These are phyloP conservation scores for Pangasius sanitwongsei DNA, from an alignment of 2,797 vertebrate species.

Conservation along the genomic window DNA sequence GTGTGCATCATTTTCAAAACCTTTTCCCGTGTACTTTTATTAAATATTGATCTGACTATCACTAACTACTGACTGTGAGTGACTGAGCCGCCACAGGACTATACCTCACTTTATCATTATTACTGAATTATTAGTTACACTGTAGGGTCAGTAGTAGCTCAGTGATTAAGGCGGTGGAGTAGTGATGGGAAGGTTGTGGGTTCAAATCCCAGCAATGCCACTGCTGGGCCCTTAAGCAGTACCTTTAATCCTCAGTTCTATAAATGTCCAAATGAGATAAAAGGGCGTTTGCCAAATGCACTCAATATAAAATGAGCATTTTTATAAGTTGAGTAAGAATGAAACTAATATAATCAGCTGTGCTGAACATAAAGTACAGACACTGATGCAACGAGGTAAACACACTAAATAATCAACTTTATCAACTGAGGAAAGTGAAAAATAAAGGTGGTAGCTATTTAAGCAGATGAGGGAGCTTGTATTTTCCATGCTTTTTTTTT, in stretches of 20 bases:
- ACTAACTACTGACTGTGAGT: conserved; percentile 54
- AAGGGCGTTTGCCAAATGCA: no score
- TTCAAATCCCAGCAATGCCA: no score
- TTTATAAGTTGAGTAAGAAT: neutral
- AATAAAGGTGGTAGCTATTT: neutral
- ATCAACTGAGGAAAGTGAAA: neutral
- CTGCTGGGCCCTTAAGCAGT: no score
- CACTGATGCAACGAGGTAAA: neutral
- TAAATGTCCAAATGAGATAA: no score
- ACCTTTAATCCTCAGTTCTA: no score
- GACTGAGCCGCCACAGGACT: conserved; percentile 55
- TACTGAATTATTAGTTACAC: no score
- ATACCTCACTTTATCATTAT: neutral
- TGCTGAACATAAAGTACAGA: neutral
- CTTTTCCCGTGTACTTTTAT: conserved; percentile 65
- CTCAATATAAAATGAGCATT: neutral
- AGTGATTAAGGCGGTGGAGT: no score
- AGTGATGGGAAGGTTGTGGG: no score
- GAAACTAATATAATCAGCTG: neutral
- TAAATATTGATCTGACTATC: conserved; percentile 65
- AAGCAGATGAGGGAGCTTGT: neutral
- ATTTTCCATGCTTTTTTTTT: neutral
- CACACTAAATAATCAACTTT: neutral
- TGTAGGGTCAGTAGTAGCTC: no score
- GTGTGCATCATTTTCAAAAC: conserved; percentile 55